These are phyloP conservation scores for Operophtera brumata DNA, from an alignment of 2,888 invertebrate species.

Conservation along the genomic window DNA sequence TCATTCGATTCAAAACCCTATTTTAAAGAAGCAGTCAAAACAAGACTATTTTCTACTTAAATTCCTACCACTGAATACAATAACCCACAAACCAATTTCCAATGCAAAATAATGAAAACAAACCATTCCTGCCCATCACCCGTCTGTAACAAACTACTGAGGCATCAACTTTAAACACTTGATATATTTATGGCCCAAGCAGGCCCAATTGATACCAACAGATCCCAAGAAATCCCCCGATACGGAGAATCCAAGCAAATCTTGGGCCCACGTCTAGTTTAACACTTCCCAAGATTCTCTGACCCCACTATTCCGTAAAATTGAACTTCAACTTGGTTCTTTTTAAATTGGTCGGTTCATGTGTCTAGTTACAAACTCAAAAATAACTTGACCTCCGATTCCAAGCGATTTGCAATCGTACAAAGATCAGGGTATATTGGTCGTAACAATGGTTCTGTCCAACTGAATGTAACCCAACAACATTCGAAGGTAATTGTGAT, in stretches of 20 bases:
- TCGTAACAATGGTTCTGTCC: constrained; percentile 41
- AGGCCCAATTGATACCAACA: constrained; percentile 55
- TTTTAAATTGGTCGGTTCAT: constrained; percentile 21
- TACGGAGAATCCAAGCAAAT: constrained; percentile 50
- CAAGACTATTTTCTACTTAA: background rate
- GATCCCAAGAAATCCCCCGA: constrained; percentile 59
- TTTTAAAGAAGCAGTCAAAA: background rate
- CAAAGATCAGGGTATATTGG: constrained; percentile 41
- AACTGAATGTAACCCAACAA: constrained; percentile 59
- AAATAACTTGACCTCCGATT: constrained; percentile 30
- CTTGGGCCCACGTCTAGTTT: constrained; percentile 48
- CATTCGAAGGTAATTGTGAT: constrained; percentile 74
- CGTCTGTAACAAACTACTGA: constrained; percentile 8
- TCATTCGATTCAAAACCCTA: too few relatives aligned
- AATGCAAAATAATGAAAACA: constrained; percentile 16
- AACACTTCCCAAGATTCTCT: constrained; percentile 15
- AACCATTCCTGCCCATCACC: constrained; percentile 5
- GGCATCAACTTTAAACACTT: constrained; percentile 52
- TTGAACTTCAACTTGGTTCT: constrained; percentile 1
- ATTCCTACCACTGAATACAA: background rate
- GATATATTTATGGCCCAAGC: constrained; percentile 60
- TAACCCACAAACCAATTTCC: constrained; percentile 1
- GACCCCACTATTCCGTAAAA: constrained; percentile 7
- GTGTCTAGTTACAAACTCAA: constrained; percentile 45
- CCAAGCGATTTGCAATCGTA: constrained; percentile 25